phyloP scores from a whole-genome alignment of 2,888 invertebrate species.

The Choreutis nemorana region DNA sequence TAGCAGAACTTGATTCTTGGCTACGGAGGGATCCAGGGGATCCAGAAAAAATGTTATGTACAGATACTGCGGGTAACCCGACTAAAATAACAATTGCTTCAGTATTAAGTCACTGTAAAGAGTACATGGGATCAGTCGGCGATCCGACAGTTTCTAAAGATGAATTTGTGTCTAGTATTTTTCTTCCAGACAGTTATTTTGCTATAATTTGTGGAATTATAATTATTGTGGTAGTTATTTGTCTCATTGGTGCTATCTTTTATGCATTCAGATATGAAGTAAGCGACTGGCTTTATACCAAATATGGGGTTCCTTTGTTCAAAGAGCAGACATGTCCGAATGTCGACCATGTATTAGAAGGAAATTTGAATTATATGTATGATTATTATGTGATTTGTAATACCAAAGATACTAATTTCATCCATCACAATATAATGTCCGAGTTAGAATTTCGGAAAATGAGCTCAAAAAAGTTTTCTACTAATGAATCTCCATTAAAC shows the following conservation, averaged over 20 bases:
- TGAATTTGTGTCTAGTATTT: conserved; percentile 65
- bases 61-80: conserved; percentile 61
- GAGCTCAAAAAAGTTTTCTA: conserved; percentile 74
- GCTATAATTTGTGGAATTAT: conserved; percentile 77
- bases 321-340: conserved; percentile 73
- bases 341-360: conserved; percentile 69
- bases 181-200: conserved; percentile 75
- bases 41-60: conserved; percentile 74
- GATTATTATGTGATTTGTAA: conserved; percentile 91
- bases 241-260: conserved; percentile 73
- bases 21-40: conserved; percentile 71
- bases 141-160: conserved; percentile 54
- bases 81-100: conserved; percentile 62
- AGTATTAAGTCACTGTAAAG: conserved; percentile 69
- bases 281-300: conserved; percentile 80
- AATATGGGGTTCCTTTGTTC: conserved; percentile 80
- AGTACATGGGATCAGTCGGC: conserved; percentile 62
- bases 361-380: conserved; percentile 76
- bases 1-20: conserved; percentile 75
- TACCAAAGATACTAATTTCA: conserved; percentile 78
- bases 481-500: conserved; percentile 71
- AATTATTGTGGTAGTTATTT: conserved; percentile 73
- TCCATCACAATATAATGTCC: conserved; percentile 72
- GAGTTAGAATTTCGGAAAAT: conserved; percentile 78
- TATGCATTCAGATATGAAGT: conserved; percentile 81